Conservation (phyloP, 2,797 vertebrate species). For the Todus mexicanus region DNA sequence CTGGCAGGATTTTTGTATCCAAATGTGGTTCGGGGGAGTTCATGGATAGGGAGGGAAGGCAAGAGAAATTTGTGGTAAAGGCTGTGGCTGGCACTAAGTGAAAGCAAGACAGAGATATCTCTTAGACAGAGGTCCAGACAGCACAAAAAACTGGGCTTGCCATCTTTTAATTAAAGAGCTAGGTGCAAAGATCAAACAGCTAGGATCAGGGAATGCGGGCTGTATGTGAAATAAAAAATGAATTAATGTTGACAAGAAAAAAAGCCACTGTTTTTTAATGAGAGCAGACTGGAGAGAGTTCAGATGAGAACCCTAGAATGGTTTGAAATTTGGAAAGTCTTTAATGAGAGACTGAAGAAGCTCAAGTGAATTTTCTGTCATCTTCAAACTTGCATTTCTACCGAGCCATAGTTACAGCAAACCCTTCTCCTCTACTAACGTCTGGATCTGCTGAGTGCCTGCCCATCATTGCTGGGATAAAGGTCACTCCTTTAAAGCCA, state of each 20-base stretch:
- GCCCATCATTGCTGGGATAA: neutral
- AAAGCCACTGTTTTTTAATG: neutral
- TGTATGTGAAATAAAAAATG: neutral
- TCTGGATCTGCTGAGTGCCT: neutral
- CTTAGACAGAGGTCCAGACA: neutral
- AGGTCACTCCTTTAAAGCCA: neutral
- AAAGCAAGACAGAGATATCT: neutral
- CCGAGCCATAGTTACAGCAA: neutral
- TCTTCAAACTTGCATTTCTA: neutral
- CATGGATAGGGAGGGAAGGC: neutral
- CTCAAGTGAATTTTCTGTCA: neutral
- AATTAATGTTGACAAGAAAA: neutral
- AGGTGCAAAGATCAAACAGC: slow-evolving; percentile 39
- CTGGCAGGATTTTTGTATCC: neutral
- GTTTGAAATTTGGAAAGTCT: neutral
- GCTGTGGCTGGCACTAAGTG: neutral
- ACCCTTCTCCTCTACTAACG: neutral
- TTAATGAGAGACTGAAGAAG: slow-evolving; percentile 7
- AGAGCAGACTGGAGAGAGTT: neutral
- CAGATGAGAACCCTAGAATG: neutral
- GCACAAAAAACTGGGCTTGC: neutral
- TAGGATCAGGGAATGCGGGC: neutral
- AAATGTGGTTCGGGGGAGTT: neutral
- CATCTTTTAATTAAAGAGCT: slow-evolving; percentile 35
- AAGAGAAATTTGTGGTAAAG: slow-evolving; percentile 8